phyloP scores from a whole-genome alignment of 2,797 vertebrate genomes.

The Tiaroga cobitis region DNA sequence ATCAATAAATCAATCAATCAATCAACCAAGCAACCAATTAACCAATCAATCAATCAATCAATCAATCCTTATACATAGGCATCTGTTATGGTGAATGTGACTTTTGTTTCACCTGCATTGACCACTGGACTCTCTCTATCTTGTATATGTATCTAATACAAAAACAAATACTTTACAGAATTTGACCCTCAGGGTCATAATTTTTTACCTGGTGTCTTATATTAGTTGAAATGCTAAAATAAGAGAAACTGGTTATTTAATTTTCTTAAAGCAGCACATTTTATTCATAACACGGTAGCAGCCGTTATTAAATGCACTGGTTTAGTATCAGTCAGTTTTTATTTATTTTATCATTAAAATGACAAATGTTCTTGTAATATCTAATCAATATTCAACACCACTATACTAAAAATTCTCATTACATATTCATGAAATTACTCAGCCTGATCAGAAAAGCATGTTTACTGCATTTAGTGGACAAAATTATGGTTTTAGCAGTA shows the following conservation, averaged over 20 bases:
- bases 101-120: too few species aligned
- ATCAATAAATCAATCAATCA: too few species aligned
- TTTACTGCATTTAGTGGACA: conserved; percentile 21
- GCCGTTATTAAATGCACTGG: background rate
- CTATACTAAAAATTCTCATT: conserved; percentile 12
- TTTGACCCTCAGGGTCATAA: too few species aligned
- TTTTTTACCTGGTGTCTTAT: background rate
- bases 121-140: too few species aligned
- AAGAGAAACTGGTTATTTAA: background rate
- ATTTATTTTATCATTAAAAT: conserved; percentile 5
- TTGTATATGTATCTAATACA: too few species aligned
- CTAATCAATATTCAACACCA: conserved; percentile 18
- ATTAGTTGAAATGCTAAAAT: background rate
- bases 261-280: background rate
- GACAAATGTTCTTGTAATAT: background rate
- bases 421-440: conserved; percentile 10
- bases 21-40: too few species aligned
- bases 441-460: background rate
- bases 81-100: too few species aligned
- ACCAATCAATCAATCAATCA: too few species aligned
- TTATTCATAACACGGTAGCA: background rate
- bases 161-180: too few species aligned
- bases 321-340: background rate
- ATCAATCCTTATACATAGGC: too few species aligned
- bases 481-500: background rate